Evolutionary conservation across 2,797 vertebrate species (phyloP).

Genomic region (Sebastes vulpes): DNA sequence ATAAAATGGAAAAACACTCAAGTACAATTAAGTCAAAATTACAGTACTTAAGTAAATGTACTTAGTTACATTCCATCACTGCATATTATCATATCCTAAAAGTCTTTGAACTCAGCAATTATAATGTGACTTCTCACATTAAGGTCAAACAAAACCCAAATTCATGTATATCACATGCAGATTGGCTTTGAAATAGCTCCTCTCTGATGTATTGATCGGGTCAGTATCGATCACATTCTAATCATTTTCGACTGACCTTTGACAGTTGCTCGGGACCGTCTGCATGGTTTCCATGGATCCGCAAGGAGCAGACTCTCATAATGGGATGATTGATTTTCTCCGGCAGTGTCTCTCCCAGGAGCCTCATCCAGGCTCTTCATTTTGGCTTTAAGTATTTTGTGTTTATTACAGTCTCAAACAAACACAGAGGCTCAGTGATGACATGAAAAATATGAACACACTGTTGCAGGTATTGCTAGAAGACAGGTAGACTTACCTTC

Average conservation of each 20-base stretch:
- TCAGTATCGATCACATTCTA: conserved; percentile 21
- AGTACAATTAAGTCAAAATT: too few relatives aligned
- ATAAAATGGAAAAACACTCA: too few relatives aligned
- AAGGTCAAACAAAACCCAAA: background rate
- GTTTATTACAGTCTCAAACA: background rate
- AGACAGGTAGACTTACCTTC: conserved; percentile 36
- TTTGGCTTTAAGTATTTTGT: conserved; percentile 25
- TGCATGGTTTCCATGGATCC: conserved; percentile 84
- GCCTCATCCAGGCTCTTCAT: conserved; percentile 53
- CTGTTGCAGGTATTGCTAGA: background rate
- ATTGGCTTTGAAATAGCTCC: background rate
- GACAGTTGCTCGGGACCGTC: conserved; percentile 67
- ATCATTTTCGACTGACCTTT: conserved; percentile 84
- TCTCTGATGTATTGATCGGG: background rate
- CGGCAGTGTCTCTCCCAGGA: background rate
- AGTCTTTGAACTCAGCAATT: background rate
- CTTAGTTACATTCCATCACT: background rate
- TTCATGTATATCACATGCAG: background rate
- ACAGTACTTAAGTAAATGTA: too few relatives aligned
- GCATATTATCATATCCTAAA: background rate
- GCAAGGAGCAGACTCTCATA: conserved; percentile 66
- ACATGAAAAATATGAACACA: background rate
- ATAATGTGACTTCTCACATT: background rate
- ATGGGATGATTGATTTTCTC: conserved; percentile 42
- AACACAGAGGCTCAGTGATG: background rate